Evolutionary conservation across 2,888 invertebrate genomes (phyloP).

Genomic region (Philaethria dido): DNA sequence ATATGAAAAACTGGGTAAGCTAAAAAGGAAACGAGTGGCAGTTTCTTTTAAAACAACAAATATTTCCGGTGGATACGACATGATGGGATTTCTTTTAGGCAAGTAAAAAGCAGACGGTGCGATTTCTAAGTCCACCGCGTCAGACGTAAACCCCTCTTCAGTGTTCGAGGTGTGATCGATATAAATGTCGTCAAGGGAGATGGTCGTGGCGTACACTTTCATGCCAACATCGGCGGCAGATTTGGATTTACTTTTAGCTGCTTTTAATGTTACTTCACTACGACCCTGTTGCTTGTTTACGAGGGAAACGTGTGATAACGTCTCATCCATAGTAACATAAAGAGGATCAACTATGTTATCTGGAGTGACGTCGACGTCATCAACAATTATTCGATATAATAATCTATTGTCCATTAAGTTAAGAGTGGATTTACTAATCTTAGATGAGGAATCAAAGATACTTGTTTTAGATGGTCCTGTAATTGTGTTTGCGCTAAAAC

Average conservation of each 20-base stretch:
- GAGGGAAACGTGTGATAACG: slow-evolving; percentile 67
- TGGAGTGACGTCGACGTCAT: slow-evolving; percentile 64
- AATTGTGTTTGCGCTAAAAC: slow-evolving; percentile 29
- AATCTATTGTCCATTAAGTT: slow-evolving; percentile 64
- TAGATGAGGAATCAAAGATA: slow-evolving; percentile 47
- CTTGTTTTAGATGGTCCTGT: slow-evolving; percentile 42
- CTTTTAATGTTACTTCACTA: slow-evolving; percentile 57
- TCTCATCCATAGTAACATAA: slow-evolving; percentile 65
- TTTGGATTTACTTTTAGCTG: slow-evolving; percentile 52
- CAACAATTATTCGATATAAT: slow-evolving; percentile 55
- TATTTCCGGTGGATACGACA: slow-evolving; percentile 82
- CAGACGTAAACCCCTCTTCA: slow-evolving; percentile 60
- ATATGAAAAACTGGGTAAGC: slow-evolving; percentile 85
- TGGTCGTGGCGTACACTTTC: slow-evolving; percentile 75
- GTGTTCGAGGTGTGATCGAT: slow-evolving; percentile 78
- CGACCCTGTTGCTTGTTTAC: slow-evolving; percentile 56
- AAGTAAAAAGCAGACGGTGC: slow-evolving; percentile 75
- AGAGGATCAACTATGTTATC: slow-evolving; percentile 61
- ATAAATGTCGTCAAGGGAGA: slow-evolving; percentile 79
- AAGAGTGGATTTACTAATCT: slow-evolving; percentile 50
- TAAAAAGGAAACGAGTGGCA: slow-evolving; percentile 85
- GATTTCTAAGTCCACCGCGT: slow-evolving; percentile 57
- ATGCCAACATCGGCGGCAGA: slow-evolving; percentile 56
- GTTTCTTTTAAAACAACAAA: slow-evolving; percentile 87
- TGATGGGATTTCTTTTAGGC: slow-evolving; percentile 59